phyloP scores from a whole-genome alignment of 2,113 vertebrate species.

The Labrus mixtus region DNA sequence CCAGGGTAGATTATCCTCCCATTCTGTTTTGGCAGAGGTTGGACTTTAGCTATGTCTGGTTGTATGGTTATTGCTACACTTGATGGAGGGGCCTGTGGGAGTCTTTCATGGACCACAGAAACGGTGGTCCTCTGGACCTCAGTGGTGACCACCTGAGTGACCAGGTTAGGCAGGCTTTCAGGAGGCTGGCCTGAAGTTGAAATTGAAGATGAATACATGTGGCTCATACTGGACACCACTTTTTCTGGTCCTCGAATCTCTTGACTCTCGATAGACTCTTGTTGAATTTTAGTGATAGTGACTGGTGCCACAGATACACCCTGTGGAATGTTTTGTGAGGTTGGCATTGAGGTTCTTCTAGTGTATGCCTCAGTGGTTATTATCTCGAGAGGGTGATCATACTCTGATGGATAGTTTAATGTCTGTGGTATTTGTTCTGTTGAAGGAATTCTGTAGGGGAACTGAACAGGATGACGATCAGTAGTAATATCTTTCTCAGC shows the following conservation, averaged over 20 bases:
- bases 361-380: constrained; percentile 66
- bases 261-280: constrained; percentile 86
- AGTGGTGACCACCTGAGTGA: constrained; percentile 85
- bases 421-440: constrained; percentile 50
- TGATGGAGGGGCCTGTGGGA: constrained; percentile 79
- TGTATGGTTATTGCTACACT: constrained; percentile 82
- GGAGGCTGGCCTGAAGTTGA: constrained; percentile 83
- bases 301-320: constrained; percentile 62
- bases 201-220: constrained; percentile 83
- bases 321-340: constrained; percentile 60
- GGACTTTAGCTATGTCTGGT: constrained; percentile 79
- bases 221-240: constrained; percentile 84
- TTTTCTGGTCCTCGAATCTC: constrained; percentile 83
- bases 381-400: constrained; percentile 68
- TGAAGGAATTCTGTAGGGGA: constrained; percentile 54
- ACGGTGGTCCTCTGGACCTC: constrained; percentile 86
- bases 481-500: constrained; percentile 65
- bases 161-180: constrained; percentile 77
- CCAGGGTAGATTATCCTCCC: constrained; percentile 85
- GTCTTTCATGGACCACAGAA: constrained; percentile 84
- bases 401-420: constrained; percentile 66
- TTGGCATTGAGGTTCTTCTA: constrained; percentile 61
- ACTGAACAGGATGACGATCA: constrained; percentile 44
- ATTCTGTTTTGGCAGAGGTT: constrained; percentile 85
- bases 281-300: constrained; percentile 82